phyloP scores from a whole-genome alignment of 2,113 vertebrate genomes.

The Regulus satrapa region DNA sequence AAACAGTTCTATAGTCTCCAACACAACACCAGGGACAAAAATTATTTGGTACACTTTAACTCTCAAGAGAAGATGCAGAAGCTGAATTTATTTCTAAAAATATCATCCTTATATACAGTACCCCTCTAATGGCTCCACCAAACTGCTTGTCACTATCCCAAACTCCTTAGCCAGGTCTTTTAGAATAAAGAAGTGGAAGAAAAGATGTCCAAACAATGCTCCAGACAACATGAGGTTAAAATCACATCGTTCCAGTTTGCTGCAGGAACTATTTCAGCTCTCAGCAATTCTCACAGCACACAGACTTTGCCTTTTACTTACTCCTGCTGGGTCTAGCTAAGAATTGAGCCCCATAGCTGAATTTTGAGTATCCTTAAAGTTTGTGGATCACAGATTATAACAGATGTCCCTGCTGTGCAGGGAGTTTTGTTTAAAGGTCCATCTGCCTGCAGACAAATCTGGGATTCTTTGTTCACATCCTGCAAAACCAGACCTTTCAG shows the following conservation, averaged over 20 bases:
- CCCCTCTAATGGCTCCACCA: background rate
- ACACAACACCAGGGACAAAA: background rate
- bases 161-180: background rate
- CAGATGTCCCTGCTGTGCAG: constrained; percentile 53
- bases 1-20: background rate
- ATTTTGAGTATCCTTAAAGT: constrained; percentile 21
- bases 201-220: background rate
- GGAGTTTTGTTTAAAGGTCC: constrained; percentile 61
- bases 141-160: background rate
- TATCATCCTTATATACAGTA: background rate
- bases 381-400: constrained; percentile 47
- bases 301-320: background rate
- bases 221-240: background rate
- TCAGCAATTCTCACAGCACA: background rate
- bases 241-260: background rate
- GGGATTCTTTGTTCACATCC: constrained; percentile 38
- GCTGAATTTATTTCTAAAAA: background rate
- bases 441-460: constrained; percentile 65
- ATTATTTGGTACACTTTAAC: background rate
- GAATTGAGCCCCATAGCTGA: constrained; percentile 26
- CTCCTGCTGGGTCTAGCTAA: constrained; percentile 42
- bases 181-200: background rate
- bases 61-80: background rate
- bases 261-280: background rate
- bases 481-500: constrained; percentile 43